phyloP scores from a whole-genome alignment of 2,888 invertebrate genomes.

The Pogonocherus hispidulus region DNA sequence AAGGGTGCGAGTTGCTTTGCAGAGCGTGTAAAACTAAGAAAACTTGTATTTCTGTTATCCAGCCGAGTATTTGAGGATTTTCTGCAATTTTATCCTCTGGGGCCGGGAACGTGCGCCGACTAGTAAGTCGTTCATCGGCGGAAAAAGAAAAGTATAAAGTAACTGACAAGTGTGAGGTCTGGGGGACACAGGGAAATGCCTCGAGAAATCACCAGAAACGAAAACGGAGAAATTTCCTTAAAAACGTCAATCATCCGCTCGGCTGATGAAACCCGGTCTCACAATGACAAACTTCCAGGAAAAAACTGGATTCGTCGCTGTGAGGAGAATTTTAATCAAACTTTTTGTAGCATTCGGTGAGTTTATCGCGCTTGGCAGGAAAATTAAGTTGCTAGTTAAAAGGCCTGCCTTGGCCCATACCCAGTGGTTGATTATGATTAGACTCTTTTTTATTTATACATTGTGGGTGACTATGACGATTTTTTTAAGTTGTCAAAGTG shows the following conservation, averaged over 20 bases:
- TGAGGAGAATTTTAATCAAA: conserved; percentile 40
- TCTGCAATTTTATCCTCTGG: conserved; percentile 18
- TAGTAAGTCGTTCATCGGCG: conserved; percentile 33
- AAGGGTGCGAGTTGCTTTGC: background rate
- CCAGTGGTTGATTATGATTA: background rate
- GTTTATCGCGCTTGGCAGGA: background rate
- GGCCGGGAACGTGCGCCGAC: conserved; percentile 56
- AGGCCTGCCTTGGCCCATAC: background rate
- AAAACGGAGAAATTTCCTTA: conserved; percentile 59
- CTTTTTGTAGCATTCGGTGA: conserved; percentile 17
- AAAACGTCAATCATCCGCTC: conserved; percentile 65
- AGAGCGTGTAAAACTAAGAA: background rate
- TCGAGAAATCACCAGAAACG: conserved; percentile 61
- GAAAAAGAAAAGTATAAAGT: conserved; percentile 58
- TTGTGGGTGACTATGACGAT: too few species aligned
- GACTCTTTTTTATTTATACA: too few species aligned
- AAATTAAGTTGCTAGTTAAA: conserved; percentile 16
- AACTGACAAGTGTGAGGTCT: conserved; percentile 62
- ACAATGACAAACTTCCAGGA: conserved; percentile 53
- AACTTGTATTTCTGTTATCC: conserved; percentile 17
- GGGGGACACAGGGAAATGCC: conserved; percentile 55
- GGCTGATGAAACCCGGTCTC: conserved; percentile 51
- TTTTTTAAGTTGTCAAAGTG: too few species aligned
- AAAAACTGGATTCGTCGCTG: conserved; percentile 43
- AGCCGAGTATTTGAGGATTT: conserved; percentile 19